A percentile compares a stretch with the other conserved stretches of the same genome.
Conservation (phyloP, 2,113 vertebrate species). For the Monopterus albus region DNA sequence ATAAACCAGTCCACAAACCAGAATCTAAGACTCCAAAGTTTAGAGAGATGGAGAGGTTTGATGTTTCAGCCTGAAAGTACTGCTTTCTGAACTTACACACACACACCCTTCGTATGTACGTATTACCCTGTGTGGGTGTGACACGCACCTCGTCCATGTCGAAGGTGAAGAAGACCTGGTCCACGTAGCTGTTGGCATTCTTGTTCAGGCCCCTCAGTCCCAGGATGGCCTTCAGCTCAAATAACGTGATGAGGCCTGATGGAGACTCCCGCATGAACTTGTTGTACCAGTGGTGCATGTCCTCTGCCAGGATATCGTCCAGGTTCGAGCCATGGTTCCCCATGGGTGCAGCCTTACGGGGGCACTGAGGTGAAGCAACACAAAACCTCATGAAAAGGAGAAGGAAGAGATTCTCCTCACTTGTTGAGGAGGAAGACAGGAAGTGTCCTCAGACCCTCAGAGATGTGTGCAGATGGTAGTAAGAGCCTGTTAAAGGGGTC, state of each 20-base stretch:
- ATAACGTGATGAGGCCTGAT: conserved; percentile 85
- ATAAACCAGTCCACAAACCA: no score
- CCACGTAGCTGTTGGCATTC: conserved; percentile 84
- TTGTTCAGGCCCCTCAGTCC: conserved; percentile 84
- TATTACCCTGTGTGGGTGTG: neutral
- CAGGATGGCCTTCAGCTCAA: conserved; percentile 88
- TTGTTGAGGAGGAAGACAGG: neutral
- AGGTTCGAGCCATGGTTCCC: conserved; percentile 79
- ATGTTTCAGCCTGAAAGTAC: no score
- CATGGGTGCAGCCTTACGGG: conserved; percentile 62
- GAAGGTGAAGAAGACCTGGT: conserved; percentile 88
- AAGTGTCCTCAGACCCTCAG: neutral
- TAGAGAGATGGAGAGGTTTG: no score
- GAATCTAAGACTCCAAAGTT: no score
- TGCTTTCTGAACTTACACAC: no score
- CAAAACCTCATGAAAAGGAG: neutral
- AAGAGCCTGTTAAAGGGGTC: neutral
- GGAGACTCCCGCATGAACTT: conserved; percentile 90
- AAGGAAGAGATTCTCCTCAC: neutral
- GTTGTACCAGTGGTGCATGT: conserved; percentile 88
- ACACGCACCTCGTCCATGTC: conserved; percentile 87
- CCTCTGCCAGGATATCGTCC: conserved; percentile 77
- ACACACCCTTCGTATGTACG: no score
- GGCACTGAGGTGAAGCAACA: neutral
- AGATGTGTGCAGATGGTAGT: neutral